A percentile compares a stretch with the other conserved stretches of the same genome.
Conservation (phyloP, 2,888 invertebrate species). For the Cremastinae sp. region DNA sequence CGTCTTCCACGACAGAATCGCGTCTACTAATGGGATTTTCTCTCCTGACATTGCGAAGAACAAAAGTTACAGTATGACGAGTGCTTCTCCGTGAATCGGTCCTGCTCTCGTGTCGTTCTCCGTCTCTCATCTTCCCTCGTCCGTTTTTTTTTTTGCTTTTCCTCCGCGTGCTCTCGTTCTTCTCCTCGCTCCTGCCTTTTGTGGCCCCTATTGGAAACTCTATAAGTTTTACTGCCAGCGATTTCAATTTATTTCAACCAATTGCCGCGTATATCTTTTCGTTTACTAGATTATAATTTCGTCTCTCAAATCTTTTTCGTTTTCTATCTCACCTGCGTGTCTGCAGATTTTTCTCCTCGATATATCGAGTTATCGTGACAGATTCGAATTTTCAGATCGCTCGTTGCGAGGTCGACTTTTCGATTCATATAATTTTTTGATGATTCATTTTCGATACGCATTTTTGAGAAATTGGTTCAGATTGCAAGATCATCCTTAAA, state of each 20-base stretch:
- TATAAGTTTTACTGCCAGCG: conserved; percentile 46
- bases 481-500: no score
- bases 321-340: not conserved
- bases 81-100: conserved; percentile 39
- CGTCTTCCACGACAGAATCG: conserved; percentile 42
- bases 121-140: not conserved
- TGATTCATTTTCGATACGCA: no score
- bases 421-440: no score
- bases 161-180: not conserved
- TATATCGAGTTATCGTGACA: no score
- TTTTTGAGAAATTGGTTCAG: no score
- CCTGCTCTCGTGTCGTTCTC: not conserved
- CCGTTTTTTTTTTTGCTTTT: not conserved
- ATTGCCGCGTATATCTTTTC: conserved; percentile 36
- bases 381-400: no score
- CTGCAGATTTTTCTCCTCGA: no score
- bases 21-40: conserved; percentile 60
- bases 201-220: conserved; percentile 36
- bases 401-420: no score
- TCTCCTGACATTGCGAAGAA: conserved; percentile 59
- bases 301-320: not conserved
- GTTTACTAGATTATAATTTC: conserved; percentile 16
- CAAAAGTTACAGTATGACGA: conserved; percentile 60
- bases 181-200: conserved; percentile 16
- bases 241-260: conserved; percentile 45